These are phyloP conservation scores for Sorex fumeus DNA, from an alignment of 2,113 vertebrate genomes.

Conservation along the genomic window DNA sequence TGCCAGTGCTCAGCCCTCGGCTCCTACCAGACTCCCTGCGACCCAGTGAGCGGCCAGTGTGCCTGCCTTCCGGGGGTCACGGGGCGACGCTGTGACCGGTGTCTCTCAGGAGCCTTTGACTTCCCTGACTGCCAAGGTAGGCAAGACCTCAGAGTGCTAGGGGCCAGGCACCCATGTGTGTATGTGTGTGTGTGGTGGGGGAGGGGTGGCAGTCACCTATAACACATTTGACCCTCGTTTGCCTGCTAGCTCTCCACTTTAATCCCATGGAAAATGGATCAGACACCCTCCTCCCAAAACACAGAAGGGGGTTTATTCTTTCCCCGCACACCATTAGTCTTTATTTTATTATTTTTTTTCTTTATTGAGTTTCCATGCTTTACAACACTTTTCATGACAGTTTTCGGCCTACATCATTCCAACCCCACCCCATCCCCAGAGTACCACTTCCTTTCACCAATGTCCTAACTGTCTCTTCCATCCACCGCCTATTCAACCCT, in stretches of 20 bases:
- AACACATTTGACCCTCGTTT: background rate
- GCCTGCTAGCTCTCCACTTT: background rate
- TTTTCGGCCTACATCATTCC: too few relatives aligned
- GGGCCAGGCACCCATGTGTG: background rate
- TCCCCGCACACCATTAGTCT: too few relatives aligned
- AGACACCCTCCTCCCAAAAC: background rate
- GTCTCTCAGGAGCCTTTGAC: slow-evolving; percentile 85
- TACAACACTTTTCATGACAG: too few relatives aligned
- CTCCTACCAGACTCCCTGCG: slow-evolving; percentile 88
- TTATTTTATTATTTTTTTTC: too few relatives aligned
- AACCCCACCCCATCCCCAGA: too few relatives aligned
- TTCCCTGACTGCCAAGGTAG: slow-evolving; percentile 93
- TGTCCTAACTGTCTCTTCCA: too few relatives aligned
- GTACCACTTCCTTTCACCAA: too few relatives aligned
- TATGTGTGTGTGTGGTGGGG: too few relatives aligned
- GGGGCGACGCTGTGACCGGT: slow-evolving; percentile 92
- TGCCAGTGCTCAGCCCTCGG: slow-evolving; percentile 91
- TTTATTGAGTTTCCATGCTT: too few relatives aligned
- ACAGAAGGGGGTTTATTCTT: too few relatives aligned
- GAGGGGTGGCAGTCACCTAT: too few relatives aligned
- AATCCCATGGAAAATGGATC: background rate
- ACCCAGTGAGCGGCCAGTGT: slow-evolving; percentile 90
- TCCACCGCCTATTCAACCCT: too few relatives aligned
- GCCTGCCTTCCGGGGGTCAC: slow-evolving; percentile 88
- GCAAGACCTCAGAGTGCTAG: background rate